Conservation (phyloP, 2,888 invertebrate species). For the Monochamus alternatus region DNA sequence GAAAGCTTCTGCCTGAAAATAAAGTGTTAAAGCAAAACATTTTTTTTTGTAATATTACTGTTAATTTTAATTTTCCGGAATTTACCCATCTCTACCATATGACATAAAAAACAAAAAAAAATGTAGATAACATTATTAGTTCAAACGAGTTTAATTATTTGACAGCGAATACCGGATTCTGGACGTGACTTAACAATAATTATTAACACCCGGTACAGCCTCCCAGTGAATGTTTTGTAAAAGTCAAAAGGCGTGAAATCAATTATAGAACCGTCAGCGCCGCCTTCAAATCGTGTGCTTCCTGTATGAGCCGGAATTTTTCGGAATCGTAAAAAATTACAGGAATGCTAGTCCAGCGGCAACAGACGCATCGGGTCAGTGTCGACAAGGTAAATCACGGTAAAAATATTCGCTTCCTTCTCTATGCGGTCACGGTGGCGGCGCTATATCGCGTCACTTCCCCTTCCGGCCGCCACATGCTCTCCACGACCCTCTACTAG, state of each 20-base stretch:
- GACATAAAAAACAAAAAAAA: too few species aligned
- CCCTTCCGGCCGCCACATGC: slow-evolving; percentile 63
- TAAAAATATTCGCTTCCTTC: slow-evolving; percentile 63
- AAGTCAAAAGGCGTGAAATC: slow-evolving; percentile 20
- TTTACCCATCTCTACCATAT: too few species aligned
- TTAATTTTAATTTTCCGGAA: too few species aligned
- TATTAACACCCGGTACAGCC: neutral
- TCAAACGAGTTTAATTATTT: too few species aligned
- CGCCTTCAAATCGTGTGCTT: slow-evolving; percentile 21
- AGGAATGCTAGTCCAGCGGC: slow-evolving; percentile 18
- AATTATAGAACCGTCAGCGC: slow-evolving; percentile 13
- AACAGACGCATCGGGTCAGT: slow-evolving; percentile 9
- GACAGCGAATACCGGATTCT: too few species aligned
- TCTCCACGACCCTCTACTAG: slow-evolving; percentile 38
- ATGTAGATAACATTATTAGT: too few species aligned
- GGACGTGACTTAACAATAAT: too few species aligned
- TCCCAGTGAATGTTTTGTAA: neutral
- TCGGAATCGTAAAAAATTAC: slow-evolving; percentile 7
- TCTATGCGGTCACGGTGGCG: slow-evolving; percentile 66
- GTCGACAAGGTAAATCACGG: slow-evolving; percentile 62
- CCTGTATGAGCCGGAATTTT: slow-evolving; percentile 20
- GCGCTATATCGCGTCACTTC: slow-evolving; percentile 65
- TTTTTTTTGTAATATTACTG: too few species aligned
- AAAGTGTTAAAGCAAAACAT: too few species aligned
- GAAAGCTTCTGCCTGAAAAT: too few species aligned